Evolutionary conservation across 2,113 vertebrate species (phyloP).

Genomic region (Murina feae): DNA sequence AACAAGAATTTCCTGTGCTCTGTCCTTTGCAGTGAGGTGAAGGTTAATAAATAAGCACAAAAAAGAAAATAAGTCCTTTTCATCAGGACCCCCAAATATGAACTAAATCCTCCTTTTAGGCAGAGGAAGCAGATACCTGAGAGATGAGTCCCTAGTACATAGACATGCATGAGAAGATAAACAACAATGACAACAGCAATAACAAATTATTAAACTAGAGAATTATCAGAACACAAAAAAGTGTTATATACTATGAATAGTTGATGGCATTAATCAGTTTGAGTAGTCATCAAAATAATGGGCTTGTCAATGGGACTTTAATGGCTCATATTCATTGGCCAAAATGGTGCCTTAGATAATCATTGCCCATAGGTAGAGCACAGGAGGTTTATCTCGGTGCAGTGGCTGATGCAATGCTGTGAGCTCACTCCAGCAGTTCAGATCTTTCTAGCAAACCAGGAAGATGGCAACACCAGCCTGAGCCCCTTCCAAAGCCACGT

Average conservation of each 20-base stretch:
- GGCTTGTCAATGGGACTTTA: background rate
- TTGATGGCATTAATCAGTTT: background rate
- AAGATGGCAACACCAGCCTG: no score
- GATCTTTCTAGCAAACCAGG: no score
- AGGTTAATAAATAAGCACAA: constrained; percentile 3
- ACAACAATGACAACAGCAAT: background rate
- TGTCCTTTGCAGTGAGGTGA: background rate
- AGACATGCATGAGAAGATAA: background rate
- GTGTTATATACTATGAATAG: background rate
- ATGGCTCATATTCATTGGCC: background rate
- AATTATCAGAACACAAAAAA: background rate
- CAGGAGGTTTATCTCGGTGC: no score
- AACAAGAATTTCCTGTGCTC: constrained; percentile 48
- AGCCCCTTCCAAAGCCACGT: no score
- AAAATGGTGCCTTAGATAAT: background rate
- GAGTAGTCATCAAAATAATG: background rate
- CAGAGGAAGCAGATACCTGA: background rate
- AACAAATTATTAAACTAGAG: background rate
- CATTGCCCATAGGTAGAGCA: no score
- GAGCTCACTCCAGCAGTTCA: no score
- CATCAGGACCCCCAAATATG: background rate
- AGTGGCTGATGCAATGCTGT: no score
- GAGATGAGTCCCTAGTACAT: background rate
- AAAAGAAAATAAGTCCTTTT: constrained; percentile 20
- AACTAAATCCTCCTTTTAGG: background rate